Base-by-base conservation (phyloP, 2,113 vertebrate species). In the Mormyrus iriodes region DNA sequence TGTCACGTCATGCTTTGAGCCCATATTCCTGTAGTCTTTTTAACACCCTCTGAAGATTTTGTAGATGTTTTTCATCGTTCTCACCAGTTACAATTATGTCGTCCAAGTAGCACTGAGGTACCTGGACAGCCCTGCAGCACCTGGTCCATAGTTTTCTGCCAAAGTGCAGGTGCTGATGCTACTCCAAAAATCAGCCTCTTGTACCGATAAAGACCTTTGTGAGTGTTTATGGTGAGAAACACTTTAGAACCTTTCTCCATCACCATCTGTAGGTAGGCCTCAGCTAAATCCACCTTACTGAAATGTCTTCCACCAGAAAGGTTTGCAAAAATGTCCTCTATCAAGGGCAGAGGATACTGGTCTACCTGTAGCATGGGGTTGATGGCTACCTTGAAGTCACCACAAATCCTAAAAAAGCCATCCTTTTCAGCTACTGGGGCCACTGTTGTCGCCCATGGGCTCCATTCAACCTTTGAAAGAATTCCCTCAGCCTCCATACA, bases 341-440 rank as follows among this genome's bases (percentile, higher is more conserved):
- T 89, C 13, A 31, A 55, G 3, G 88, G 88, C n/a, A 89, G 44
- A 51, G 73, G 48, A 17, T n/a, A n/a, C n/a, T n/a, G n/a, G n/a
- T n/a, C n/a, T n/a, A n/a, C n/a, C n/a, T n/a, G n/a, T 84, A 83
- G 79, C 21, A 85, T 65, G n/a, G 88, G 69, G 48, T 89, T 53
- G 19, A 89, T 65, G 27, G 88, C 53, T 15, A 55, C 49, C 9
- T 89, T 89, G 69, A 89, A 89, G 51, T 89, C 88, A 44, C 46
- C 73, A 52, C 88, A 89, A 21, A 89, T 49, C 35, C 88, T 85
- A 3, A 89, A n/a, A 12, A 55, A 27, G 5, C 87, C 31, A 69
- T 21, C 24, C 44, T 88, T 88, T 52, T 88, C 69, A 9, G 87
- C 39, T 48, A 88, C 24, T 21, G 21, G 58, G 9, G 69, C 55